Base-by-base conservation (phyloP, 2,113 vertebrate species). In the Hassar affinis region DNA sequence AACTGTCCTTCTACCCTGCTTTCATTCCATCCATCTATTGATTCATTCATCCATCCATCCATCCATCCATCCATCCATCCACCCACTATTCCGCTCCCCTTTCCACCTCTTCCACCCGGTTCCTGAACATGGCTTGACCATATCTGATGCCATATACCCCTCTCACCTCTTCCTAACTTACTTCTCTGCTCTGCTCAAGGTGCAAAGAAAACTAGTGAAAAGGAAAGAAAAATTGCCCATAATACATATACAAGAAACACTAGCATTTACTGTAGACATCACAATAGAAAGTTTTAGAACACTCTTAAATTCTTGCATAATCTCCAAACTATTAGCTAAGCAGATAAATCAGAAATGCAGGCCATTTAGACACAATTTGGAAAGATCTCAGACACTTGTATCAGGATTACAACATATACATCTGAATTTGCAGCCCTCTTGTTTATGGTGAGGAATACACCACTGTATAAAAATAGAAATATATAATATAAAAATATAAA, bases 151-250 rank as follows among this genome's bases (percentile, higher is more conserved):
- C 54, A 51, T 2, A 20, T 42, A 42, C 49, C 61, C 56, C 33
- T 33, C 33, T 76, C 47, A 52, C 49, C 76, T 74, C 14, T 69
- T 14, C 56, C 82, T 45, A 38, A 79, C 27, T 72, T 47, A 69
- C 35, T 22, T 42, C 79, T 69, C 22, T 56, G 27, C 47, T 80
- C 47, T 35, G 17, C 64, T 38, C 33, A 4, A 77, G 66, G 22
- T 71, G 35, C 18, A 57, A 83, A 78, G 49, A 72, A 38, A 27
- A 42, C 45, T 38, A 64, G 61, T 0, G 30, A 68, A 68, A 20
- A n/a, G 30, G 42, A 45, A 52, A 25, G 42, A 81, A 42, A 42
- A 38, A 4, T 35, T 17, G 27, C 62, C 17, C 35, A n/a, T 38
- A 38, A 20, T 38, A 20, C 33, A 62, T 20, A 38, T 18, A 64